These are phyloP conservation scores for Eupeodes luniger DNA, from an alignment of 2,888 invertebrate genomes.

Conservation along the genomic window DNA sequence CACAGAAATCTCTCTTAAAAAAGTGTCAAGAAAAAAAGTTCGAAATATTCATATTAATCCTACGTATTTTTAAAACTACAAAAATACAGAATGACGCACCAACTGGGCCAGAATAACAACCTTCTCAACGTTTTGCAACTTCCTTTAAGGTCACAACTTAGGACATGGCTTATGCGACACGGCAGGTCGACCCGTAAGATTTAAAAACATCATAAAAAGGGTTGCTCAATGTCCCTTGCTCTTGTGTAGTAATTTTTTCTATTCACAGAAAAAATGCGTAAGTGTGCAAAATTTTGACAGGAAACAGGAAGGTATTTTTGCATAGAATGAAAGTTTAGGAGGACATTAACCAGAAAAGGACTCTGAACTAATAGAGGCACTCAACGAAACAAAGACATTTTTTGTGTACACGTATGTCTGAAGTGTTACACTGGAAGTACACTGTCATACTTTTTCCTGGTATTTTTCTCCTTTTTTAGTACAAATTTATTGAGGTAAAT, in stretches of 20 bases:
- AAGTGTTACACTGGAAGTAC: constrained; percentile 13
- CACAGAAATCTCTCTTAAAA: constrained; percentile 31
- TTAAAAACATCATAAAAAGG: neutral
- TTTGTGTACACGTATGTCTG: neutral
- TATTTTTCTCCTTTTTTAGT: constrained; percentile 36
- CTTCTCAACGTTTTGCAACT: constrained; percentile 27
- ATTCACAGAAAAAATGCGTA: neutral
- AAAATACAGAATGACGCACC: constrained; percentile 1
- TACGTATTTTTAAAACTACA: constrained; percentile 8
- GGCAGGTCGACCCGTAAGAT: neutral
- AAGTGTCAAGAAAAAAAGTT: constrained; percentile 10
- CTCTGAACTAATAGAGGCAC: constrained; percentile 16
- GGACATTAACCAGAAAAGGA: neutral
- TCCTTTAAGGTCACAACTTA: constrained; percentile 32
- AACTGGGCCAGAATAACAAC: constrained; percentile 25
- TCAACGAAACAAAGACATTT: neutral
- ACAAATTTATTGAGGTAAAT: constrained; percentile 64
- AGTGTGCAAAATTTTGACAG: constrained; percentile 2
- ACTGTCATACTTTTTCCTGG: neutral
- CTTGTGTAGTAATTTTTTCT: neutral
- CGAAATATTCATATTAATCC: constrained; percentile 57
- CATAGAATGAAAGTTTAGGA: neutral
- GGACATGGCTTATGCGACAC: neutral
- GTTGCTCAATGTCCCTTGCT: neutral
- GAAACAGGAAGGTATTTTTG: neutral